Evolutionary conservation across 2,797 vertebrate species (phyloP).

Genomic region (Bradypodion pumilum): DNA sequence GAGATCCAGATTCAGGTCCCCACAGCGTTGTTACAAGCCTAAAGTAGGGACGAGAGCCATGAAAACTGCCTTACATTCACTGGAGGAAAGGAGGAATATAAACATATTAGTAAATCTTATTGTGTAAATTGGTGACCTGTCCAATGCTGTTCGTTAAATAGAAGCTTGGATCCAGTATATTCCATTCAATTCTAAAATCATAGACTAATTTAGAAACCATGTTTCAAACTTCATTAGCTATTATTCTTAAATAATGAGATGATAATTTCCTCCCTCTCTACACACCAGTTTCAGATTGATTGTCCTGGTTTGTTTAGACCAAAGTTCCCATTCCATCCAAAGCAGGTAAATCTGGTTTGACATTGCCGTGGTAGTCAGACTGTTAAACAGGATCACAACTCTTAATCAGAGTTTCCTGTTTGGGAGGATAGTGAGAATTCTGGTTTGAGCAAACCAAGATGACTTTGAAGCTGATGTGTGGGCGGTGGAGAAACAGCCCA

Average conservation of each 20-base stretch:
- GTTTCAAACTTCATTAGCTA: background rate
- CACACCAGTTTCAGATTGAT: background rate
- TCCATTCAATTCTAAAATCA: background rate
- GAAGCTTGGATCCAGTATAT: background rate
- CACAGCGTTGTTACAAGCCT: too few species aligned
- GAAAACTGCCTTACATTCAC: too few species aligned
- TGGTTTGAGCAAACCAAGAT: background rate
- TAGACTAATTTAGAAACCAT: background rate
- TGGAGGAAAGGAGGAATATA: too few species aligned
- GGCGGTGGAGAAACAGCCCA: background rate
- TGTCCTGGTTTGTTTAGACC: background rate
- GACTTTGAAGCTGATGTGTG: background rate
- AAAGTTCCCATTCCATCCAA: background rate
- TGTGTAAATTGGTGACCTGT: background rate
- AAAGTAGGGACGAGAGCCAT: too few species aligned
- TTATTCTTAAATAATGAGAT: background rate
- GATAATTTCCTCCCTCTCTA: background rate
- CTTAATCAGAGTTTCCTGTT: background rate
- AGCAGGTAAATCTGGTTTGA: background rate
- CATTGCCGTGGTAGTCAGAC: background rate
- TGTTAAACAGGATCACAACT: background rate
- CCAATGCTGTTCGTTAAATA: background rate
- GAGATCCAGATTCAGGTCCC: too few species aligned
- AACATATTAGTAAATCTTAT: too few species aligned
- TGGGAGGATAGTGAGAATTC: background rate